Percentiles rank a stretch among this genome's conserved stretches.
These are phyloP conservation scores for Solenodon paradoxus DNA, from an alignment of 2,113 vertebrate species.

Conservation along the genomic window DNA sequence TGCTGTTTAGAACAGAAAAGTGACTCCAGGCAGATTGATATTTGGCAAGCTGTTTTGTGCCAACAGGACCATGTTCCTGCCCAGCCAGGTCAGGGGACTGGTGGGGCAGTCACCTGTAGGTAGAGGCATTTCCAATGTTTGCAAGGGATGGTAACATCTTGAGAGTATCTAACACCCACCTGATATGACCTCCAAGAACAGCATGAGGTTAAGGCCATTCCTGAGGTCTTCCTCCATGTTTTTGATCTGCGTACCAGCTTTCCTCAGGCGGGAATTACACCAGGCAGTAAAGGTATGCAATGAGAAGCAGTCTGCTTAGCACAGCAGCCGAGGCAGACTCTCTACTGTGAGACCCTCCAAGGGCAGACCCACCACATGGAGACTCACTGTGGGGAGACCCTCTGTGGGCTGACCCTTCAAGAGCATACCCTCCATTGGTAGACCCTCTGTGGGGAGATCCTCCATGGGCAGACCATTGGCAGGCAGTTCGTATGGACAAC, in stretches of 20 bases:
- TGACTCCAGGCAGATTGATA: neutral
- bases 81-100: neutral
- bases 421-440: too few relatives aligned
- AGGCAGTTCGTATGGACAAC: too few relatives aligned
- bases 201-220: conserved; percentile 99
- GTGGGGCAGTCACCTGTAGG: neutral
- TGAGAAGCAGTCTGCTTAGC: neutral
- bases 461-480: too few relatives aligned
- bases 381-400: too few relatives aligned
- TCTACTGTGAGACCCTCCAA: too few relatives aligned
- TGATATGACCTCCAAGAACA: conserved; percentile 98
- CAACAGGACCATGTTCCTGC: neutral
- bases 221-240: conserved; percentile 99
- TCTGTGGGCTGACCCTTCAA: too few relatives aligned
- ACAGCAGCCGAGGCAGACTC: neutral
- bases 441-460: too few relatives aligned
- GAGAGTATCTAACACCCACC: conserved; percentile 81
- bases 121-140: neutral
- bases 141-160: neutral
- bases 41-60: neutral
- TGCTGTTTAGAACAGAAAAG: conserved; percentile 2
- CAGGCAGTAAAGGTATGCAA: conserved; percentile 97
- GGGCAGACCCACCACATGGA: too few relatives aligned
- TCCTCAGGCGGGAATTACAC: conserved; percentile 98
- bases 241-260: conserved; percentile 97